Conservation (phyloP, 2,797 vertebrate species). For the Eulemur rubriventer region DNA sequence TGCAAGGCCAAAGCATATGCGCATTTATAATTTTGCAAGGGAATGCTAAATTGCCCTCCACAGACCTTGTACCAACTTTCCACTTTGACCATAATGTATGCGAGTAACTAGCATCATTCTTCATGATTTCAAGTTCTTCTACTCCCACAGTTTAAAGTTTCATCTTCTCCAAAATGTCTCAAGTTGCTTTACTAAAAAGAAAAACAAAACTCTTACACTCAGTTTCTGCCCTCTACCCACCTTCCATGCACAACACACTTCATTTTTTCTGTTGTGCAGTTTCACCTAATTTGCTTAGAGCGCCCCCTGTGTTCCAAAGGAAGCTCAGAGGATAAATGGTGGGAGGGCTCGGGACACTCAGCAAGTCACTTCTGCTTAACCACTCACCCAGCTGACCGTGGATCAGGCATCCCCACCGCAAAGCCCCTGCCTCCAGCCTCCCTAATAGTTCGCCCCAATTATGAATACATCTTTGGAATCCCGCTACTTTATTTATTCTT, state of each 20-base stretch:
- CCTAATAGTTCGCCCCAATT: not conserved
- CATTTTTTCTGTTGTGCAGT: not conserved
- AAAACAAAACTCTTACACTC: not conserved
- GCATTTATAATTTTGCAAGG: constrained; percentile 45
- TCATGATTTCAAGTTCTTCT: constrained; percentile 1
- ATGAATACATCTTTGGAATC: not conserved
- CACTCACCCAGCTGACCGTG: not conserved
- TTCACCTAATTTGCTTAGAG: constrained; percentile 48
- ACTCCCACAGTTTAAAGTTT: not conserved
- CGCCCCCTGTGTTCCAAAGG: constrained; percentile 29
- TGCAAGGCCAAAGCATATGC: not conserved
- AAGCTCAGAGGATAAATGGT: not conserved
- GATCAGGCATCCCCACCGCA: not conserved
- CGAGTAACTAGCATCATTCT: not conserved
- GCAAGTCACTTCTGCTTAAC: not conserved
- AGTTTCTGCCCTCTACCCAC: not conserved
- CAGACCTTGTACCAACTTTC: not conserved
- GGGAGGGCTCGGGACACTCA: not conserved
- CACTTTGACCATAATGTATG: not conserved
- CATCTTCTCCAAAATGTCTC: constrained; percentile 14
- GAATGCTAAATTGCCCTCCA: not conserved
- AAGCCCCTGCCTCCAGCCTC: not conserved
- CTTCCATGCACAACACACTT: not conserved
- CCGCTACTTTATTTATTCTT: not conserved
- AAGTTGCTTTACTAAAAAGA: not conserved